Evolutionary conservation across 2,797 vertebrate species (phyloP), one percentile per base, ranked within the genome.

Genomic region (Squalus acanthias): DNA sequence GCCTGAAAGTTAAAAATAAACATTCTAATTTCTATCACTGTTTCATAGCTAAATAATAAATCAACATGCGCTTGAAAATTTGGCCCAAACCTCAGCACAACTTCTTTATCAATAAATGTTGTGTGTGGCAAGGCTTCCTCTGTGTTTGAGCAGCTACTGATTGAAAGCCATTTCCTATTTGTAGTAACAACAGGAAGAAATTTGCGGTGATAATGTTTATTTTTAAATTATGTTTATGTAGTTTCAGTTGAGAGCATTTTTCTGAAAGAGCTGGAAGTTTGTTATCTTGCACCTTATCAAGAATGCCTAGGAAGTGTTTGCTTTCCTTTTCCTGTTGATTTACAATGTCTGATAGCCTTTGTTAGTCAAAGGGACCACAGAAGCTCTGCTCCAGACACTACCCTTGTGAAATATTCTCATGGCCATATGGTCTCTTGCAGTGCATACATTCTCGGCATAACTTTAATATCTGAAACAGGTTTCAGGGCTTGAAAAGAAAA

Each of bases 321-420:
- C 97, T 96, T 98, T 97, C 97, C 97, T 97, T 97, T 96, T 97
- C 97, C 97, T 98, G 97, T 97, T 97, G 93, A 79, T 96, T 89
- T 87, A 96, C 95, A 57, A 82, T 15, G 50, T 53, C 5, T 88
- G 50, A 88, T 53, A 22, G 50, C 50, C 8, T 88, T 53, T 88
- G 85, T 88, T 88, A 24, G 46, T 13, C 85, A 24, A 88, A 46
- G 15, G 50, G 7, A 9, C 24, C 46, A 88, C 50, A 8, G 85
- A 26, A 88, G 8, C 85, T 53, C 22, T 53, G 22, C 20, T 53
- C 24, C 15, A 53, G 24, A 20, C 22, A 22, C 20, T 53, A 53
- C 4, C 46, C 85, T 74, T 74, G 20, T 53, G 85, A 88, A 50
- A 53, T 53, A 22, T 88, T 88, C 85, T 50, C 85, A 88, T 88